These are phyloP conservation scores for Nomada hirtipes DNA, from an alignment of 2,888 invertebrate genomes.

Conservation along the genomic window DNA sequence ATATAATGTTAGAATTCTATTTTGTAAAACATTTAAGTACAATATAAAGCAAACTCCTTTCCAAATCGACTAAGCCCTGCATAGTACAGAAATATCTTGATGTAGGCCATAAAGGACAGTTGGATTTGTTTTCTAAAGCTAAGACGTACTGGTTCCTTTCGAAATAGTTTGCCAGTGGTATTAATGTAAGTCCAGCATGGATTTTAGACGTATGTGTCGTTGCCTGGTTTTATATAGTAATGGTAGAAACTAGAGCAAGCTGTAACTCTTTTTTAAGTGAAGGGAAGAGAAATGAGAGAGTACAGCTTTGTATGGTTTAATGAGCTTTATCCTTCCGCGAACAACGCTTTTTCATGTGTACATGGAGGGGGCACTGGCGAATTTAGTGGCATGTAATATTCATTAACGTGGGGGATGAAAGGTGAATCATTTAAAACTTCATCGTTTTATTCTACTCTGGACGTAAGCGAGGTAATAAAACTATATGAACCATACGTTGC, in stretches of 20 bases:
- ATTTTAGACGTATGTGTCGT: slow-evolving; percentile 37
- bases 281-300: not conserved
- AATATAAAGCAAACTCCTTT: no score
- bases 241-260: not conserved
- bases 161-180: slow-evolving; percentile 10
- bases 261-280: not conserved
- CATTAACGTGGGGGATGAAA: not conserved
- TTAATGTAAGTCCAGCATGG: not conserved
- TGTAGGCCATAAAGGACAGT: slow-evolving; percentile 14
- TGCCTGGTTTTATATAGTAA: slow-evolving; percentile 7
- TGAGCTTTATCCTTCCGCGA: not conserved
- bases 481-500: no score
- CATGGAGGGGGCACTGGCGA: not conserved
- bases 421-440: not conserved
- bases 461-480: not conserved
- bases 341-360: not conserved
- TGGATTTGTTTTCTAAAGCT: slow-evolving; percentile 30
- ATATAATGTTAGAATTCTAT: no score
- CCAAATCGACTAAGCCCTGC: no score
- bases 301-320: slow-evolving; percentile 20
- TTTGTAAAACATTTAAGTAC: no score
- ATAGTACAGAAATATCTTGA: slow-evolving; percentile 11
- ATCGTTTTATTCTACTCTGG: not conserved
- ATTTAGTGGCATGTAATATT: not conserved
- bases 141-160: slow-evolving; percentile 48